Base-by-base conservation (phyloP, 37 sponge, comb jelly and placozoan genomes). In the Haliclona indistincta region DNA sequence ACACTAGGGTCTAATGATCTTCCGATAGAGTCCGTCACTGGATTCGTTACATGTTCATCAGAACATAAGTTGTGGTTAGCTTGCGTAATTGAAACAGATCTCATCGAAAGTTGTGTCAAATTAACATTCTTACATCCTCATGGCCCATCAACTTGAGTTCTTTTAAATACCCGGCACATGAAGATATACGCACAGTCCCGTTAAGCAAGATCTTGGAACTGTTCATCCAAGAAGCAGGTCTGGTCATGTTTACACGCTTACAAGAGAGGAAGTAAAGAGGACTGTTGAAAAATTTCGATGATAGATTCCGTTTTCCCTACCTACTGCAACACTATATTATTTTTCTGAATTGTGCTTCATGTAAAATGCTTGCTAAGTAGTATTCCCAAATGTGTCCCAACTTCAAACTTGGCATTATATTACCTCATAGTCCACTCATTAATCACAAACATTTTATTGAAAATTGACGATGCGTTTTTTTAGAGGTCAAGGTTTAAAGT, bases 121-220 rank as follows among this genome's bases (percentile, higher is more conserved):
- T 37, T 81, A 29, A 61, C 36, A 42, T 63, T 60, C 20, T 62
- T 71, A 38, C 53, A 63, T 43, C 81, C 81, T 6, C 51, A 40
- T 41, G 81, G 72, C 5, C 73, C 73, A 71, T 25, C 69, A 33
- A 52, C n/a, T n/a, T n/a, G n/a, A n/a, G 64, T 70, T 81, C 72
- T 22, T 81, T 68, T 43, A 41, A 38, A 23, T 71, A 81, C 38
- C 81, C 81, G 34, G 3, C 35, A 11, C 11, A 13, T 30, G 39
- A 63, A 41, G 70, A 81, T 42, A 68, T 71, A 45, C 29, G 67
- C 19, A 58, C 25, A 30, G 26, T 53, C 17, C 70, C 73, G 11
- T 58, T 26, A 58, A 58, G 60, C n/a, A 11, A 20, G 26, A 58
- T 58, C n/a, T 35, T 67, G 28, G 54, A 25, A 55, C 35, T 30